Base-by-base conservation (phyloP, 2,888 invertebrate species). In the Eulithis prunata region DNA sequence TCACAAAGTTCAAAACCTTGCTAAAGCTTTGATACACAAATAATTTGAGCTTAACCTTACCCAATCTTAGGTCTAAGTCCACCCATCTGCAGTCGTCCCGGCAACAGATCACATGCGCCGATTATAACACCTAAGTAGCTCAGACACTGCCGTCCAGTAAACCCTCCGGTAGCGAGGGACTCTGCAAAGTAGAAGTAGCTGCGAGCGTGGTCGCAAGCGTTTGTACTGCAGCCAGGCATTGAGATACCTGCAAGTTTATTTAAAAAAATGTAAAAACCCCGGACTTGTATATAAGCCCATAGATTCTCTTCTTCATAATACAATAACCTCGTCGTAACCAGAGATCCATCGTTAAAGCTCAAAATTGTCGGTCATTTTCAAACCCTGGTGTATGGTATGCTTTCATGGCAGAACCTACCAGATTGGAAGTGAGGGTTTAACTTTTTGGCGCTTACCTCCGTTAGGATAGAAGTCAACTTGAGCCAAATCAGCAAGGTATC, bases 391-490 rank as follows among this genome's bases (percentile, higher is more conserved):
- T 21, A 21, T 21, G 21, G 21, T 21, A 21, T 21, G 32, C 32
- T 4, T 32, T 32, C 32, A 32, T 32, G 0, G 32, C 21, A 21
- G 21, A 21, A 21, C 21, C 21, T 32, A 5, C 32, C 4, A 32
- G 12, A 5, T 47, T 47, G 6, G 10, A 14, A 8, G 4, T 14
- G 13, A 47, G 47, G 47, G 32, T 32, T 47, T 47, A 8, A 47
- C 13, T 13, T 13, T 47, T 7, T 13, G 6, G 13, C 14, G 43
- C 49, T 58, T 55, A 64, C 87, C 90, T 0, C 86, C 86, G 46
- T 89, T 89, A 3, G 87, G 88, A 54, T 89, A 90, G 64, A 89
- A 88, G 66, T 89, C 89, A 0, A 86, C 85, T 12, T 87, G 76
- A 12, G 76, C 89, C 43, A 88, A 72, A 41, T 81, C 82, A 5